Base-by-base conservation (phyloP, 2,113 vertebrate genomes). In the Colinus virginianus region DNA sequence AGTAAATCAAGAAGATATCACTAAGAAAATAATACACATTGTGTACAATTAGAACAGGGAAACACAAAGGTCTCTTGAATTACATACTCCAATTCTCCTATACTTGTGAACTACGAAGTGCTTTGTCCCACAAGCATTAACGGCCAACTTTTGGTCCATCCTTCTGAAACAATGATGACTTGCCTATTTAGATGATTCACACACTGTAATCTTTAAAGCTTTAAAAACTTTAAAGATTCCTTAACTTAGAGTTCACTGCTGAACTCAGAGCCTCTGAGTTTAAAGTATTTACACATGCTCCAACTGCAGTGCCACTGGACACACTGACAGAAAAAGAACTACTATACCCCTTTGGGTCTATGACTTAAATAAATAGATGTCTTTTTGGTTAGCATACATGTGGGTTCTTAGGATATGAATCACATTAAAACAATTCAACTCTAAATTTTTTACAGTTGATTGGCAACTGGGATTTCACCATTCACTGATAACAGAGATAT, bases 21-120 rank as follows among this genome's bases (percentile, higher is more conserved):
- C 32, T 66, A 14, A 76, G 14, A 72, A 93, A 80, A 18, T 59
- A 32, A 80, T 16, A 75, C 6, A 26, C 6, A 17, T 19, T 12
- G 5, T 70, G 45, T 63, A 2, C 22, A 15, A 72, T 36, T 59
- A n/a, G 7, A 75, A 51, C 0, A 0, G 18, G 10, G 5, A 75
- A 77, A 45, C 13, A 81, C 11, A 76, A 40, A 62, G 16, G 18
- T 43, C 70, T 89, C 58, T n/a, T 38, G 15, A 26, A 45, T 76
- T 69, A 51, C 8, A n/a, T 81, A 76, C 23, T 82, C 42, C 7
- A 11, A 13, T 78, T 79, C 45, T 84, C 11, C 43, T 72, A 22
- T 10, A 58, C 2, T 83, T 94, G 34, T 42, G 25, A 61, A 74
- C 63, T 78, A 61, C n/a, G 10, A 19, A 38, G 8, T 42, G 7